phyloP scores from a whole-genome alignment of 2,797 vertebrate genomes.

The Odontamblyopus lacepedii region DNA sequence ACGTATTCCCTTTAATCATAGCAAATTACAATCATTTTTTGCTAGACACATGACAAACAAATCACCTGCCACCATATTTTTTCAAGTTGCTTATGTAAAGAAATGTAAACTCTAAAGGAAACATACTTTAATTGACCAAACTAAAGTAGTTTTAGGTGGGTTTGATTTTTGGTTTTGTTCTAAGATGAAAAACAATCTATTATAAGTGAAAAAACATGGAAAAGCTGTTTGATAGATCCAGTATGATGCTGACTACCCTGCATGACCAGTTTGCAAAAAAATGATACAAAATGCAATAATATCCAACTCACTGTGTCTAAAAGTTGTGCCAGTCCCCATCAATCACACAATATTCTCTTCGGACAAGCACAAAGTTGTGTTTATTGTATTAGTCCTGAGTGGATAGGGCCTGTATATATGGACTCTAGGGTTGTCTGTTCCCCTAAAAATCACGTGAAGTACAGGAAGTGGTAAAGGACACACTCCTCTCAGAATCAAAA shows the following conservation, averaged over 20 bases:
- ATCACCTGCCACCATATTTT: no score
- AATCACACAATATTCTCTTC: not conserved
- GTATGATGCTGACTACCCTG: no score
- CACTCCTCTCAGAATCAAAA: conserved; percentile 52
- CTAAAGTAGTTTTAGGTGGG: no score
- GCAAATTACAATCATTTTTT: not conserved
- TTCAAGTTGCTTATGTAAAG: no score
- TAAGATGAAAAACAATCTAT: no score
- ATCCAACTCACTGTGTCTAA: not conserved
- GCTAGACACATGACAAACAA: no score
- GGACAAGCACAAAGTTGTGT: conserved; percentile 31
- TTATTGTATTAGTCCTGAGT: conserved; percentile 50
- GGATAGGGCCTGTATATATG: conserved; percentile 45
- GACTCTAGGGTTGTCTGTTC: conserved; percentile 36
- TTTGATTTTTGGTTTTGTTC: no score
- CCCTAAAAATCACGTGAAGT: conserved; percentile 50
- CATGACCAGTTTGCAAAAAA: no score
- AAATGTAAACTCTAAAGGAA: no score
- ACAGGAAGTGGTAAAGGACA: conserved; percentile 69
- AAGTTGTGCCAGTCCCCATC: not conserved
- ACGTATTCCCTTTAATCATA: not conserved
- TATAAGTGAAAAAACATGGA: no score
- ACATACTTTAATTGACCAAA: no score
- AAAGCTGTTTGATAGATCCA: no score
- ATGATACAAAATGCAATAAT: not conserved